Conservation (phyloP, 2,113 vertebrate species). For the Campylorhamphus procurvoides region DNA sequence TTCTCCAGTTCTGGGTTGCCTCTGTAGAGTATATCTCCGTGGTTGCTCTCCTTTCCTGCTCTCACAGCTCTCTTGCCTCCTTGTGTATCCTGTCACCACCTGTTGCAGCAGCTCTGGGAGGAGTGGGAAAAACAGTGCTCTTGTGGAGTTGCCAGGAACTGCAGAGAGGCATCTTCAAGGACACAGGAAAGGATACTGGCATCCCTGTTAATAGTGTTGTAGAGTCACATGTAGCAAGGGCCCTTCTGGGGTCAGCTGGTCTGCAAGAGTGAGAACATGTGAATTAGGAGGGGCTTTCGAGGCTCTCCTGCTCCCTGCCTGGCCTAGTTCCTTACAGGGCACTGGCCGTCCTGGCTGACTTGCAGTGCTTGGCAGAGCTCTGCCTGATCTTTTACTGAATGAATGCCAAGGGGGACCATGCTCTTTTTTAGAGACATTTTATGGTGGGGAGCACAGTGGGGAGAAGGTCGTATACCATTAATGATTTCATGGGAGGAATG, state of each 20-base stretch:
- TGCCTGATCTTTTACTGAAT: neutral
- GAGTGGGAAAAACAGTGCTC: neutral
- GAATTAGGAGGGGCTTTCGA: neutral
- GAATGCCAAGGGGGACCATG: fast-evolving
- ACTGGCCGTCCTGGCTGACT: neutral
- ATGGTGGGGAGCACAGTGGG: too few relatives aligned
- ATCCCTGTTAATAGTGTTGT: fast-evolving
- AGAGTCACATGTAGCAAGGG: neutral
- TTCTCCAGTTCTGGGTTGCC: neutral
- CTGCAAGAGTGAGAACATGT: neutral
- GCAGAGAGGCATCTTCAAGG: neutral
- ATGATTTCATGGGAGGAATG: neutral
- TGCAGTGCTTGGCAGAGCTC: neutral
- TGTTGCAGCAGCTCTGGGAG: neutral
- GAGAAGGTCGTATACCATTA: neutral
- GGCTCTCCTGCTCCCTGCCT: neutral
- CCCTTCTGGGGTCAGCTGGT: neutral
- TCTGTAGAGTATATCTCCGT: neutral
- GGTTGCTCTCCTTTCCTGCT: neutral
- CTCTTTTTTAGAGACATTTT: neutral
- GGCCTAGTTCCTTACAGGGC: neutral
- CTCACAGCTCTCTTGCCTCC: neutral
- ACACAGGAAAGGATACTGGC: neutral
- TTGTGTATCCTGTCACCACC: neutral
- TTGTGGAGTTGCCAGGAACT: fast-evolving